Conservation (phyloP, 2,797 vertebrate genomes). For the Brotula barbata region DNA sequence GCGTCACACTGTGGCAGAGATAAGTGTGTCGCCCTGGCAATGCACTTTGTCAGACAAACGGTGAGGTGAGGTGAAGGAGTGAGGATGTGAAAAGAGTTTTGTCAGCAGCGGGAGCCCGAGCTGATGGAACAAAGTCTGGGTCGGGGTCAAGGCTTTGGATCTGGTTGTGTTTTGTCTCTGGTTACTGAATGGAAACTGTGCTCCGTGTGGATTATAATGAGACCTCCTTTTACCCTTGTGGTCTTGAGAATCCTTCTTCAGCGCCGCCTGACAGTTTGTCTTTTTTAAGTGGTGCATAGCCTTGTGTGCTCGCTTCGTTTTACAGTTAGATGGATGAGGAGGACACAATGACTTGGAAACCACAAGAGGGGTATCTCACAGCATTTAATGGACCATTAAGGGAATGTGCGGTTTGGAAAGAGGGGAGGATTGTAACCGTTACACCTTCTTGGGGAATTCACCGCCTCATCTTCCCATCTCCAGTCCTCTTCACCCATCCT, state of each 20-base stretch:
- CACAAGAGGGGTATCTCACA: slow-evolving; percentile 43
- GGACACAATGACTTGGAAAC: slow-evolving; percentile 33
- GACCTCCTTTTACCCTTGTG: slow-evolving; percentile 7
- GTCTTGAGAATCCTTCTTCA: slow-evolving; percentile 12
- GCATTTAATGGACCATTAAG: slow-evolving; percentile 61
- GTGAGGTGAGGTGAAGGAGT: slow-evolving; percentile 29
- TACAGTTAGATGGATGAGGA: slow-evolving; percentile 36
- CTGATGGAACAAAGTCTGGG: slow-evolving; percentile 17
- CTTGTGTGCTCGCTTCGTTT: slow-evolving; percentile 32
- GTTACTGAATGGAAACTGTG: slow-evolving; percentile 36
- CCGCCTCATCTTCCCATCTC: not conserved
- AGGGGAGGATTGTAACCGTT: slow-evolving; percentile 19
- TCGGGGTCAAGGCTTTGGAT: slow-evolving; percentile 14
- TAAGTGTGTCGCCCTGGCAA: not conserved
- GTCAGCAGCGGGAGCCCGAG: slow-evolving; percentile 19
- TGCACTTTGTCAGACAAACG: slow-evolving; percentile 23
- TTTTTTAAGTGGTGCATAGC: slow-evolving; percentile 33
- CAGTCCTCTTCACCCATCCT: slow-evolving; percentile 11
- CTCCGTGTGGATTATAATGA: slow-evolving; percentile 14
- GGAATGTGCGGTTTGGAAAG: slow-evolving; percentile 55
- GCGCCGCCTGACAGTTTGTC: slow-evolving; percentile 30
- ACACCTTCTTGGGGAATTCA: slow-evolving; percentile 26
- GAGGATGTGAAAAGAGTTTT: slow-evolving; percentile 40
- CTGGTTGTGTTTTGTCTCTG: slow-evolving; percentile 33
- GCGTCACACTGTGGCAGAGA: too few relatives aligned